Evolutionary conservation across 2,113 vertebrate species (phyloP).

Genomic region (Colaptes auratus): DNA sequence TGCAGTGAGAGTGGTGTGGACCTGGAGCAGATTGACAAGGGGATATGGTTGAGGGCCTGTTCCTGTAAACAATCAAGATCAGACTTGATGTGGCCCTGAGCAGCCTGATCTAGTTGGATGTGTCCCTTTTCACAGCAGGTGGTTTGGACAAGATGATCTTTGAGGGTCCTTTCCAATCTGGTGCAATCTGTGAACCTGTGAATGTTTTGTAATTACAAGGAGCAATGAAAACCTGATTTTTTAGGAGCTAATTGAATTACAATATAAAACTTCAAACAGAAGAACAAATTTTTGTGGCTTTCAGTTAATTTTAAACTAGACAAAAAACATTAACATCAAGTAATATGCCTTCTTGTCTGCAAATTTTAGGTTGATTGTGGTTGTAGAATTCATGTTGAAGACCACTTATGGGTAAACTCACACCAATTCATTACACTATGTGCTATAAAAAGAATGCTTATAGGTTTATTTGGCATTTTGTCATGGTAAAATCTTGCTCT

Average conservation of each 20-base stretch:
- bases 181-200: neutral
- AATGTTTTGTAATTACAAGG: neutral
- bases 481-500: neutral
- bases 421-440: neutral
- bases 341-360: neutral
- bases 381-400: neutral
- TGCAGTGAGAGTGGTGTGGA: no score
- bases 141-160: no score
- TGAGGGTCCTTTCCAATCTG: no score
- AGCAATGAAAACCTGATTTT: neutral
- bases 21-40: no score
- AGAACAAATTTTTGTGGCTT: neutral
- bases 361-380: neutral
- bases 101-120: no score
- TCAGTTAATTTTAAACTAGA: neutral
- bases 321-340: neutral
- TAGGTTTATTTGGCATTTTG: neutral
- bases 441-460: neutral
- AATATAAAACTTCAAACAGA: neutral
- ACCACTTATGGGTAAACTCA: neutral
- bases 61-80: no score
- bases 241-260: neutral
- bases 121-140: no score
- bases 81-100: no score
- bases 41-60: no score